Conservation (phyloP, 2,888 invertebrate genomes). For the Ichneumon xanthorius region DNA sequence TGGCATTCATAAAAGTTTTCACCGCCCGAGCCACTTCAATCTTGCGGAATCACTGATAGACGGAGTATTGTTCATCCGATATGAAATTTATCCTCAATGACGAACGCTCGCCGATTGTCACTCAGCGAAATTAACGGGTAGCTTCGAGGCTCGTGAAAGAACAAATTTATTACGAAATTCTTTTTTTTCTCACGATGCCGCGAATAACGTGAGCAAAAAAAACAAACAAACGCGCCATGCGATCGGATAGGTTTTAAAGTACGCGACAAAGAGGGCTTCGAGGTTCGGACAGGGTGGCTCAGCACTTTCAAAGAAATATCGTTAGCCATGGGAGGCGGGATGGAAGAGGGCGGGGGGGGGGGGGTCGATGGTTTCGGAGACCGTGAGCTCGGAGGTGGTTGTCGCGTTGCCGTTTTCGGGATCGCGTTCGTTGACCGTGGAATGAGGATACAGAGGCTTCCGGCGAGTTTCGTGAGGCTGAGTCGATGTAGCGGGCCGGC, state of each 20-base stretch:
- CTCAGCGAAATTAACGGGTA: neutral
- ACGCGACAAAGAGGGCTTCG: slow-evolving; percentile 61
- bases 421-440: slow-evolving; percentile 43
- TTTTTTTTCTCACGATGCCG: neutral
- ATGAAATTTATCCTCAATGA: neutral
- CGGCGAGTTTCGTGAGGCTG: slow-evolving; percentile 43
- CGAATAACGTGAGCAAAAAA: neutral
- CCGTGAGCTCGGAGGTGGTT: slow-evolving; percentile 27
- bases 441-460: slow-evolving; percentile 39
- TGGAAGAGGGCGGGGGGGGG: neutral
- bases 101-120: neutral
- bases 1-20: slow-evolving; percentile 8
- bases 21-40: neutral
- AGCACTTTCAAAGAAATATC: slow-evolving; percentile 76
- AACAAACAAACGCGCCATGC: slow-evolving; percentile 59
- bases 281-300: slow-evolving; percentile 66
- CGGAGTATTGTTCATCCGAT: neutral
- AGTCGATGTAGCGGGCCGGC: slow-evolving; percentile 61
- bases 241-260: slow-evolving; percentile 65
- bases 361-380: neutral
- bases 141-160: neutral
- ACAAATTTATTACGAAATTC: neutral
- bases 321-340: slow-evolving; percentile 1
- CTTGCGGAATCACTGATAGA: slow-evolving; percentile 4
- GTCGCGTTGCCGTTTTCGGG: slow-evolving; percentile 3